Evolutionary conservation across 2,888 invertebrate genomes (phyloP).

Genomic region (Baronia brevicornis): DNA sequence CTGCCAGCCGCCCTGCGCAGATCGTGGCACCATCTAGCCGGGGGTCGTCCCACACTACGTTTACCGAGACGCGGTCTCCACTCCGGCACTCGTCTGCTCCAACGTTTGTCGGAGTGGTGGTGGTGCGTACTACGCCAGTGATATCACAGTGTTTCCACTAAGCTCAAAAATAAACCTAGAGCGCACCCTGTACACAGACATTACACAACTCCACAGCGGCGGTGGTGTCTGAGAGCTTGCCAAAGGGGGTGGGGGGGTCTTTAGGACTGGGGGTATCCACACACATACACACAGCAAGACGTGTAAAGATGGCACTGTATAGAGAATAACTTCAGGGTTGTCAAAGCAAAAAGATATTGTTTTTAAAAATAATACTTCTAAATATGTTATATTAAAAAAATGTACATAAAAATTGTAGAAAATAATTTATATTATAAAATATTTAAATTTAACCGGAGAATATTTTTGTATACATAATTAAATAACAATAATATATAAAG

Average conservation of each 20-base stretch:
- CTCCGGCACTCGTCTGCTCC: too few species aligned
- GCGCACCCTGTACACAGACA: conserved; percentile 15
- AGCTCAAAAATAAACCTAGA: conserved; percentile 24
- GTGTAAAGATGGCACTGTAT: not conserved
- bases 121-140: conserved; percentile 32
- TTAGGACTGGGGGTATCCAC: not conserved
- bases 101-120: too few species aligned
- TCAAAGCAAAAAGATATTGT: not conserved
- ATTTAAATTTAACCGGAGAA: too few species aligned
- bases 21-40: too few species aligned
- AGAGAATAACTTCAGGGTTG: conserved; percentile 4
- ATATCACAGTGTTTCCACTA: conserved; percentile 25
- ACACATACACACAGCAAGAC: conserved; percentile 4
- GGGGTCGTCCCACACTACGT: too few species aligned
- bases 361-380: not conserved
- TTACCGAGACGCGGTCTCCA: too few species aligned
- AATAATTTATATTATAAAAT: too few species aligned
- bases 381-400: not conserved
- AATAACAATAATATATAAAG: too few species aligned
- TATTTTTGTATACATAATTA: too few species aligned
- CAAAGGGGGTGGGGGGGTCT: conserved; percentile 18
- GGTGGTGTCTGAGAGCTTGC: conserved; percentile 21
- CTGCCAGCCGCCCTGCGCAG: too few species aligned
- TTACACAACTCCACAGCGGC: conserved; percentile 3
- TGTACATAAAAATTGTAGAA: too few species aligned